phyloP scores from a whole-genome alignment of 2,113 vertebrate genomes.

The Sardina pilchardus region DNA sequence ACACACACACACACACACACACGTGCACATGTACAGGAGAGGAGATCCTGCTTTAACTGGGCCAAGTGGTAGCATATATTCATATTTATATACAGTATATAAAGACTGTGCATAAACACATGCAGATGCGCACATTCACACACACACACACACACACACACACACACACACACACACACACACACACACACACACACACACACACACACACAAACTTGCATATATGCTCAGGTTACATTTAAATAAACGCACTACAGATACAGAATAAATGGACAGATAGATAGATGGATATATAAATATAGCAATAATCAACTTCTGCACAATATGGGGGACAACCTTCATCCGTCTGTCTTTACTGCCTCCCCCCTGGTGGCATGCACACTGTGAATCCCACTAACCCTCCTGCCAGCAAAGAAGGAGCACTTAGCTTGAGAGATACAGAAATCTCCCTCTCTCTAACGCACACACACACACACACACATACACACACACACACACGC shows the following conservation, averaged over 20 bases:
- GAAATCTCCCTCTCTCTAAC: background rate
- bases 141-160: background rate
- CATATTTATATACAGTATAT: too few species aligned
- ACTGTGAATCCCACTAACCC: constrained; percentile 20
- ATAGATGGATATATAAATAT: background rate
- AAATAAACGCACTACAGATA: too few species aligned
- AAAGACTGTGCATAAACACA: background rate
- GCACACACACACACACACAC: background rate
- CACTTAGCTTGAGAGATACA: background rate
- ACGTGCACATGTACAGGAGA: too few species aligned
- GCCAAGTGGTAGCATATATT: too few species aligned
- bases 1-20: too few species aligned
- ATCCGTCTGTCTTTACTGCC: background rate
- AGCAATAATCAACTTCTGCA: background rate
- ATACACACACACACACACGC: background rate
- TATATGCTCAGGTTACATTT: too few species aligned
- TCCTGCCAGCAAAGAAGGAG: background rate
- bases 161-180: background rate
- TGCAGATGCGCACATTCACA: background rate
- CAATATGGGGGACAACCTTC: background rate
- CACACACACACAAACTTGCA: too few species aligned
- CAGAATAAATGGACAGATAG: too few species aligned
- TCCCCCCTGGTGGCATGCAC: background rate
- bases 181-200: background rate
- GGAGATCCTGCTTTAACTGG: too few species aligned